phyloP scores from a whole-genome alignment of 2,888 invertebrate species.

The Drymonia ruficornis region DNA sequence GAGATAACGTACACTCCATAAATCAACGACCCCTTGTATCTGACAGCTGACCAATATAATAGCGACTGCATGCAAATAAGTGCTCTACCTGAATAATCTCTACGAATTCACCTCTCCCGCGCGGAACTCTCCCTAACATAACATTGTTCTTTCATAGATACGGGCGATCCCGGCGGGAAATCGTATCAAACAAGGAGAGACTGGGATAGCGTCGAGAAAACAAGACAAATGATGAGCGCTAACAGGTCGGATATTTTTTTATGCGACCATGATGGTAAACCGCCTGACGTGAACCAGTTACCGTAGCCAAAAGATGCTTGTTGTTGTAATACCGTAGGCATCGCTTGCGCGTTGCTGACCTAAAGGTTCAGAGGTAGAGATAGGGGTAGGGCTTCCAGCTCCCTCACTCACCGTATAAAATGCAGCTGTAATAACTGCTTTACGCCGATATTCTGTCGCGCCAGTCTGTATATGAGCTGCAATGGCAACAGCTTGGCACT shows the following conservation, averaged over 20 bases:
- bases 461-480: too few relatives aligned
- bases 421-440: too few relatives aligned
- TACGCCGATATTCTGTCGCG: too few relatives aligned
- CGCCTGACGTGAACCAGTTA: too few relatives aligned
- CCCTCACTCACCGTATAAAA: too few relatives aligned
- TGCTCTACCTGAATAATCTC: slow-evolving; percentile 30
- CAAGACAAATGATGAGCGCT: slow-evolving; percentile 88
- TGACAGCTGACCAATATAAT: slow-evolving; percentile 37
- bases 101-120: slow-evolving; percentile 3
- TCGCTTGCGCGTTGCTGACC: too few relatives aligned
- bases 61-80: slow-evolving; percentile 30
- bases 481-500: too few relatives aligned
- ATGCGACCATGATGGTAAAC: too few relatives aligned
- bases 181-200: slow-evolving; percentile 83
- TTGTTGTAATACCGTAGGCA: too few relatives aligned
- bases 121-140: background rate
- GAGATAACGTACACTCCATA: slow-evolving; percentile 28
- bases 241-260: slow-evolving; percentile 60
- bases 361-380: too few relatives aligned
- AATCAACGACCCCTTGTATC: slow-evolving; percentile 35
- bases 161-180: slow-evolving; percentile 75
- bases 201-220: slow-evolving; percentile 93
- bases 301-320: too few relatives aligned
- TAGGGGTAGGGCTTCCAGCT: too few relatives aligned
- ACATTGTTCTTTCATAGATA: slow-evolving; percentile 39